A percentile compares a stretch with the other conserved stretches of the same genome.
phyloP scores from a whole-genome alignment of 2,113 vertebrate genomes.

The Scopus umbretta region DNA sequence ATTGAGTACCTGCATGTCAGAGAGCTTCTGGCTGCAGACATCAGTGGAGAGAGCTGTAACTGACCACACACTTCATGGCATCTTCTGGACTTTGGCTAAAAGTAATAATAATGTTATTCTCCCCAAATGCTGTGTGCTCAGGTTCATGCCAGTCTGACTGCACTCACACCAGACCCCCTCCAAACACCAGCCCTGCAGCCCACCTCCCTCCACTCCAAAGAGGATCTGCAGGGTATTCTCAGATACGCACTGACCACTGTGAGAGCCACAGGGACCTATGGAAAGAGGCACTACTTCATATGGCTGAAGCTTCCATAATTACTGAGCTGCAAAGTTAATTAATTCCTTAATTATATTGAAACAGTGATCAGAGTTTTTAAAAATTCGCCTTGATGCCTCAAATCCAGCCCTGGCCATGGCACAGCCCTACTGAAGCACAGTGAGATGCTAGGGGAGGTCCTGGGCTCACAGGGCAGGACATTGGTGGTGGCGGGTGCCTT shows the following conservation, averaged over 20 bases:
- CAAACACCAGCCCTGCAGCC: fast-evolving
- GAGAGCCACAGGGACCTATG: neutral
- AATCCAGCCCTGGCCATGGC: neutral
- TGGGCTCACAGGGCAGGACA: neutral
- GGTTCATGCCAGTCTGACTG: neutral
- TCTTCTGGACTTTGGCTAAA: neutral
- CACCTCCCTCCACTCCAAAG: neutral
- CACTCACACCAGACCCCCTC: neutral
- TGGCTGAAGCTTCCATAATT: neutral
- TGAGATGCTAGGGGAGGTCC: neutral
- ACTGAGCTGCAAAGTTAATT: neutral
- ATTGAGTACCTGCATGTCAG: fast-evolving
- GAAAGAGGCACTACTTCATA: neutral
- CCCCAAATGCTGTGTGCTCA: too few species aligned
- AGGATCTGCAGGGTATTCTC: too few species aligned
- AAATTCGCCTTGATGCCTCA: neutral
- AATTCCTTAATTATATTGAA: neutral
- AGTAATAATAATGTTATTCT: neutral
- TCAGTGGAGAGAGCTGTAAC: neutral
- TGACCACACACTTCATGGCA: neutral
- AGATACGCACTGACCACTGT: neutral
- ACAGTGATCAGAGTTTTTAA: neutral
- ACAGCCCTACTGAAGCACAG: neutral
- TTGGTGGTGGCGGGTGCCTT: fast-evolving
- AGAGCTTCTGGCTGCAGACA: neutral